Base-by-base conservation (phyloP, 2,797 vertebrate genomes). In the Vultur gryphus region DNA sequence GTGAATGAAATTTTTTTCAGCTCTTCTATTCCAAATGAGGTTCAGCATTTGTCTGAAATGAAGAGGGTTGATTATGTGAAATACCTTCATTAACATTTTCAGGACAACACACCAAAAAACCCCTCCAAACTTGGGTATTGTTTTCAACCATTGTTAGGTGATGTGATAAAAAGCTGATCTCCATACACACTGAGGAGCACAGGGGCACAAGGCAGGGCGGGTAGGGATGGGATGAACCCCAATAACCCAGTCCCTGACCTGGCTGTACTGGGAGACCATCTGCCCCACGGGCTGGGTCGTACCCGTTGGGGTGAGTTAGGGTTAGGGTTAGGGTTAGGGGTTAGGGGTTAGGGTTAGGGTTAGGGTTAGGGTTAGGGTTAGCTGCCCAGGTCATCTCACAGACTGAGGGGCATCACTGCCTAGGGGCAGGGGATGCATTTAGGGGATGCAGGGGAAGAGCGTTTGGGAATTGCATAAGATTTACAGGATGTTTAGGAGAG, bases 51-150 rank as follows among this genome's bases (percentile, higher is more conserved):
- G 16, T 51, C 39, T 80, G 48, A 71, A 80, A 62, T 5, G 10
- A 72, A 46, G 28, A 35, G n/a, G 16, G 19, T 20, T 24, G 49
- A 10, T 46, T 46, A 28, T 13, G 7, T 5, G 18, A 84, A 82
- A 73, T 35, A 44, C 8, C 39, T 77, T 51, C 2, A 1, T 73
- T 70, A 46, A 62, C 1, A 0, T 46, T 91, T 75, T 76, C 73
- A 61, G 78, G 54, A 26, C 58, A n/a, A 61, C 0, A 4, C 2
- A 13, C 35, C 7, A n/a, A n/a, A 85, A 79, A 58, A 2, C 0
- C 1, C 44, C 23, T 71, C 46, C 65, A 75, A 41, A 59, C 16
- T 6, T 24, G 5, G 6, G 11, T 23, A 8, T 24, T 39, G 18
- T 70, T 77, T 59, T 49, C 31, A 39, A 31, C 4, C 3, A 5